A percentile compares a stretch with the other conserved stretches of the same genome.
These are phyloP conservation scores for Teleogryllus occipitalis DNA, from an alignment of 1,140 invertebrate genomes.

Conservation along the genomic window DNA sequence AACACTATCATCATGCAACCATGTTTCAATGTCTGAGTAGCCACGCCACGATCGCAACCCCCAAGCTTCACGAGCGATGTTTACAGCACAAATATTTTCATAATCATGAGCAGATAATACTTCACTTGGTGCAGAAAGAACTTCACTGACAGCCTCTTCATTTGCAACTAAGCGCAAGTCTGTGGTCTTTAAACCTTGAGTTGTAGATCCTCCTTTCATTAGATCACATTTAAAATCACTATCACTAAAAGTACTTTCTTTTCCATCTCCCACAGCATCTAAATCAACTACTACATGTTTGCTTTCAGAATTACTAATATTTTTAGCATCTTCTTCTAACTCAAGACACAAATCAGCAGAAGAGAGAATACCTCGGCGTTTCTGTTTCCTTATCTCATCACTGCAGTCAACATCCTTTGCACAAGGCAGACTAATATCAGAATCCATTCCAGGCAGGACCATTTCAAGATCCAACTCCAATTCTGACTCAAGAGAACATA, in stretches of 20 bases:
- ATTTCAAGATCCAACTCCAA: conserved; percentile 12
- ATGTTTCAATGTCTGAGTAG: conserved; percentile 55
- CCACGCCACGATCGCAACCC: conserved; percentile 57
- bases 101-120: conserved; percentile 56
- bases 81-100: conserved; percentile 56
- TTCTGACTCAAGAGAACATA: conserved; percentile 17
- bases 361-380: conserved; percentile 46
- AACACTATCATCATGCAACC: conserved; percentile 51
- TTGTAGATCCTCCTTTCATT: not conserved
- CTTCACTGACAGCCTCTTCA: conserved; percentile 47
- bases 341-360: conserved; percentile 37
- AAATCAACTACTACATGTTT: not conserved
- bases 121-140: conserved; percentile 51
- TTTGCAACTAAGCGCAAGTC: conserved; percentile 22
- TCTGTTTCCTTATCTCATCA: conserved; percentile 31
- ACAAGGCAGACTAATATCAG: not conserved
- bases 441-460: conserved; percentile 4
- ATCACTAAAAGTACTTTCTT: not conserved
- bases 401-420: not conserved
- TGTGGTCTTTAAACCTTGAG: conserved; percentile 20
- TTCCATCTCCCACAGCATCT: not conserved
- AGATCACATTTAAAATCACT: not conserved
- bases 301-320: not conserved
- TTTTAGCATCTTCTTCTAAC: conserved; percentile 27
- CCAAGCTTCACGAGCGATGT: conserved; percentile 55